Evolutionary conservation across 1,140 invertebrate genomes (phyloP).

Genomic region (Pantala flavescens): DNA sequence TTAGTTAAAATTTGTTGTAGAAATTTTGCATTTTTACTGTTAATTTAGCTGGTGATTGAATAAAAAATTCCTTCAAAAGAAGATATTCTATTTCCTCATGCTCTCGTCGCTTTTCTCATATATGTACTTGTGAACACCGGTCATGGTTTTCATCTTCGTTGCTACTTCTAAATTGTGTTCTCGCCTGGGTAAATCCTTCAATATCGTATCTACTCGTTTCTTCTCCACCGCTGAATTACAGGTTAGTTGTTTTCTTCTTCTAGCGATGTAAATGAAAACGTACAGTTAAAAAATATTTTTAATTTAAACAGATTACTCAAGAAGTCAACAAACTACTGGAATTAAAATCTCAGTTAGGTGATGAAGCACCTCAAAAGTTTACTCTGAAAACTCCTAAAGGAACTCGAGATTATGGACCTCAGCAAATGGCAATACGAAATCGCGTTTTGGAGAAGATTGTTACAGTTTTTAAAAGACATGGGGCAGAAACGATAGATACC

Average conservation of each 20-base stretch:
- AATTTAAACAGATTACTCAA: background rate
- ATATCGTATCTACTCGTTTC: background rate
- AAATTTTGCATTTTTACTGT: background rate
- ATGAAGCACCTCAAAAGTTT: conserved; percentile 49
- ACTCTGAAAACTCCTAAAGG: conserved; percentile 89
- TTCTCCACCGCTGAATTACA: background rate
- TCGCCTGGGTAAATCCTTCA: background rate
- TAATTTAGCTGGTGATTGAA: background rate
- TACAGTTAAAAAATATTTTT: background rate
- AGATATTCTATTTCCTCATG: too few relatives aligned
- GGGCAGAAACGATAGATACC: conserved; percentile 97
- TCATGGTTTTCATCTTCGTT: background rate
- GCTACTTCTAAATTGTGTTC: background rate
- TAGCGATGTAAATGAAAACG: background rate
- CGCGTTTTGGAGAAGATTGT: conserved; percentile 83
- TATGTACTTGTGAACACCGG: background rate
- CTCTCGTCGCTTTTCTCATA: background rate
- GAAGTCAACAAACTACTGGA: background rate
- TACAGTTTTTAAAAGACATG: conserved; percentile 88
- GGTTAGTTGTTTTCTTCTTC: background rate
- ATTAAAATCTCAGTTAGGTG: background rate
- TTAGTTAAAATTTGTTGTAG: background rate
- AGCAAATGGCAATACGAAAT: conserved; percentile 88
- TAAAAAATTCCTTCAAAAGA: background rate
- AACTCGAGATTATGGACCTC: conserved; percentile 87